Evolutionary conservation across 2,113 vertebrate species (phyloP), one percentile per base, ranked within the genome.

Genomic region (Chitala chitala): DNA sequence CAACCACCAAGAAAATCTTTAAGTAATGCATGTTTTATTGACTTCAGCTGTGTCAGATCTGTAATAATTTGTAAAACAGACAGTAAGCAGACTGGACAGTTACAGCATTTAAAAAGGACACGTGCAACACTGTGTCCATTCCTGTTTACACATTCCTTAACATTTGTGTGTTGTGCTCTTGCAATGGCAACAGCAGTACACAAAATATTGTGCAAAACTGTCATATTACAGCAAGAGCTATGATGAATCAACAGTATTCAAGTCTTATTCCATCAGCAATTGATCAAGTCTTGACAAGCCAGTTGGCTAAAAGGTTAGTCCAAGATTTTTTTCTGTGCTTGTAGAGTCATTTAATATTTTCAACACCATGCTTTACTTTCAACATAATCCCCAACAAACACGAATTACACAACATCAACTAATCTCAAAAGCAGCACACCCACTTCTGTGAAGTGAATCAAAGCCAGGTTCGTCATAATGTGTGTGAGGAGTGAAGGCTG

Each of bases 351-450:
- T 10, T n/a, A 68, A 10, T 22, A 1, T 24, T 42, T 42, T 10
- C 63, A 24, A 46, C 42, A 40, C 63, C 20, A 65, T 12, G 38
- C 38, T 20, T 44, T 24, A n/a, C 42, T 0, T 24, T 42, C 26
- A 70, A 53, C 53, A 17, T 53, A 15, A 53, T 15, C n/a, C 31
- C 48, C 29, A 71, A 71, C 69, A 71, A 61, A 63, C 26, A 51
- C 17, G 26, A 26, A 4, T 59, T 59, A 20, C 71, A 46, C 8
- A 44, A 72, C 15, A n/a, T 29, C 40, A 46, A 20, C 15, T 29
- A 61, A 29, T 59, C 22, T 72, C 40, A 48, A 50, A 24, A 44
- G 10, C 24, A 9, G 17, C 15, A 61, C 55, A 33, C 38, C 71
- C 71, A 59, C 24, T 58, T 26, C 24, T 46, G 56, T 59, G 40